Evolutionary conservation across 2,113 vertebrate genomes (phyloP).

Genomic region (Dromas ardeola): DNA sequence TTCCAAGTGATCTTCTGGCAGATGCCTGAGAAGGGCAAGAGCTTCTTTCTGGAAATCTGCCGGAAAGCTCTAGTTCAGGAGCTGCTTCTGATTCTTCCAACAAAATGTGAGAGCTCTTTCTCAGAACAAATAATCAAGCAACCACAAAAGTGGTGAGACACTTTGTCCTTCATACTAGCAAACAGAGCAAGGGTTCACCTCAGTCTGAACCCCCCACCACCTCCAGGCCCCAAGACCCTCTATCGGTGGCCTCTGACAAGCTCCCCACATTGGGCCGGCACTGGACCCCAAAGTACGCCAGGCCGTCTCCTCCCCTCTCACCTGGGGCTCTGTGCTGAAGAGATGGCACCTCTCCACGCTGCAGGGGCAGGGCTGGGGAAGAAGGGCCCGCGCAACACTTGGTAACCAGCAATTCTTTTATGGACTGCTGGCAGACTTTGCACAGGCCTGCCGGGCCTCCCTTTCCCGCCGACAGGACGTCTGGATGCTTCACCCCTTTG

Average conservation of each 20-base stretch:
- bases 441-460: accelerated
- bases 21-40: background rate
- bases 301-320: background rate
- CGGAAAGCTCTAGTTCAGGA: background rate
- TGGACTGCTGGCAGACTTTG: background rate
- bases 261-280: accelerated
- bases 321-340: background rate
- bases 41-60: background rate
- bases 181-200: background rate
- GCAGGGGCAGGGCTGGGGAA: background rate
- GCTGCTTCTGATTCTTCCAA: background rate
- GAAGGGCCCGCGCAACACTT: background rate
- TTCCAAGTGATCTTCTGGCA: background rate
- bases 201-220: background rate
- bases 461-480: accelerated
- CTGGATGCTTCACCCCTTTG: background rate
- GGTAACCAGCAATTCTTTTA: background rate
- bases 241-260: accelerated
- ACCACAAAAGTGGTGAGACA: accelerated
- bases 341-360: background rate
- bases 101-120: background rate
- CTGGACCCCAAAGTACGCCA: accelerated
- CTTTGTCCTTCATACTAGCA: background rate
- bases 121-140: background rate
- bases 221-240: background rate